These are phyloP conservation scores for Campoletis raptor DNA, from an alignment of 2,888 invertebrate genomes.

Conservation along the genomic window DNA sequence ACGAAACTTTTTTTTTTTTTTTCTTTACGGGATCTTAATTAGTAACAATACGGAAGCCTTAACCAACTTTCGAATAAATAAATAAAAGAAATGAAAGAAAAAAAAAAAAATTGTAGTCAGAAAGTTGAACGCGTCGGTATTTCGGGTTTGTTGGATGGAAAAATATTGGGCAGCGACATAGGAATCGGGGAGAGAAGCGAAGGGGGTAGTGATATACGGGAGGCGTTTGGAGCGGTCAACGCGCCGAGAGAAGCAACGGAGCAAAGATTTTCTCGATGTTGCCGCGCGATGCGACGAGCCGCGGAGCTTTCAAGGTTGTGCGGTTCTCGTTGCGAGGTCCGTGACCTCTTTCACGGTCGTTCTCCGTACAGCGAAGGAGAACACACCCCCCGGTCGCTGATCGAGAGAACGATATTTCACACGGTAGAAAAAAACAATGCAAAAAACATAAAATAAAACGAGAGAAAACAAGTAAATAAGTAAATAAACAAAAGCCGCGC, in stretches of 20 bases:
- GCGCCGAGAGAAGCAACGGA: conserved; percentile 37
- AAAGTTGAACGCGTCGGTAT: neutral
- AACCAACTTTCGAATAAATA: neutral
- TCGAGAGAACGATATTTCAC: conserved; percentile 48
- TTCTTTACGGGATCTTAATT: neutral
- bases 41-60: neutral
- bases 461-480: neutral
- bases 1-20: too few species aligned
- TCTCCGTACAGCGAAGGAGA: conserved; percentile 60
- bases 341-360: conserved; percentile 76
- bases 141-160: neutral
- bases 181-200: neutral
- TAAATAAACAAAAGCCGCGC: neutral
- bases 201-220: neutral
- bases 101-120: neutral
- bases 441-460: neutral
- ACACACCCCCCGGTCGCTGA: conserved; percentile 51
- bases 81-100: neutral
- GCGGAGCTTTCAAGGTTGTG: conserved; percentile 68
- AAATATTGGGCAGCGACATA: neutral
- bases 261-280: conserved; percentile 50
- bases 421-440: neutral
- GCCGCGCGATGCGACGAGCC: conserved; percentile 26
- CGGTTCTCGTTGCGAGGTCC: conserved; percentile 71
- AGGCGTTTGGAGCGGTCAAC: conserved; percentile 20